Evolutionary conservation across 2,888 invertebrate species (phyloP).

Genomic region (Tetramorium bicarinatum): DNA sequence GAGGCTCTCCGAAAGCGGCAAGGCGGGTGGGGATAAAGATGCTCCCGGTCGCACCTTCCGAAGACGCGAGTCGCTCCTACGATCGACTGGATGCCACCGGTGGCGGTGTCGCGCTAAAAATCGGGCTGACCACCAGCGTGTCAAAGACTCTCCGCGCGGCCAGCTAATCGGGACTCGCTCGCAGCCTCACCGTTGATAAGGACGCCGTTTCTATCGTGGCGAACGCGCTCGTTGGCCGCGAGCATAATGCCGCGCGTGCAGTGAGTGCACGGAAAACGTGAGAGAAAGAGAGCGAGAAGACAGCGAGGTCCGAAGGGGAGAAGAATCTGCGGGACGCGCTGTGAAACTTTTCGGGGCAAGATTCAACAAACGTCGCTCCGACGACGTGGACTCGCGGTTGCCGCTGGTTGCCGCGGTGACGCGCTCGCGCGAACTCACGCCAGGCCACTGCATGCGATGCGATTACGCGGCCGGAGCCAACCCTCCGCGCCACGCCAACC

Average conservation of each 20-base stretch:
- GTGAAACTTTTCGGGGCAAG: background rate
- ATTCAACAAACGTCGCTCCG: background rate
- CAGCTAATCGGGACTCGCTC: slow-evolving; percentile 63
- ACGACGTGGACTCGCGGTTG: background rate
- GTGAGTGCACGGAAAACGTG: slow-evolving; percentile 6
- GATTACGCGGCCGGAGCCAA: slow-evolving; percentile 82
- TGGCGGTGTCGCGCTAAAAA: slow-evolving; percentile 64
- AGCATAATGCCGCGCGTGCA: slow-evolving; percentile 75
- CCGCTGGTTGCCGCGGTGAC: slow-evolving; percentile 60
- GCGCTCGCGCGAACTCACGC: slow-evolving; percentile 82
- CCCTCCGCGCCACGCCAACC: slow-evolving; percentile 66
- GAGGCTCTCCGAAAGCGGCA: background rate
- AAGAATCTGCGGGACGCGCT: slow-evolving; percentile 1
- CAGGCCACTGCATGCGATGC: slow-evolving; percentile 84
- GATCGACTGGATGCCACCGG: slow-evolving; percentile 61
- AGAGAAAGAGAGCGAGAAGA: background rate
- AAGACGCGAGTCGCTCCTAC: slow-evolving; percentile 62
- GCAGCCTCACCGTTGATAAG: slow-evolving; percentile 64
- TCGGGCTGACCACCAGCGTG: slow-evolving; percentile 69
- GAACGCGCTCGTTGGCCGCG: slow-evolving; percentile 72
- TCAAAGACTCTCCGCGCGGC: slow-evolving; percentile 74
- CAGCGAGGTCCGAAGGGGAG: background rate
- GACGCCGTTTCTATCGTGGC: slow-evolving; percentile 65
- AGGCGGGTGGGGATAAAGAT: slow-evolving; percentile 3
- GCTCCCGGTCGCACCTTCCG: slow-evolving; percentile 23